Percentiles rank a stretch among this genome's conserved stretches.
These are phyloP conservation scores for Pheosia gnoma DNA, from an alignment of 2,888 invertebrate genomes.

Conservation along the genomic window DNA sequence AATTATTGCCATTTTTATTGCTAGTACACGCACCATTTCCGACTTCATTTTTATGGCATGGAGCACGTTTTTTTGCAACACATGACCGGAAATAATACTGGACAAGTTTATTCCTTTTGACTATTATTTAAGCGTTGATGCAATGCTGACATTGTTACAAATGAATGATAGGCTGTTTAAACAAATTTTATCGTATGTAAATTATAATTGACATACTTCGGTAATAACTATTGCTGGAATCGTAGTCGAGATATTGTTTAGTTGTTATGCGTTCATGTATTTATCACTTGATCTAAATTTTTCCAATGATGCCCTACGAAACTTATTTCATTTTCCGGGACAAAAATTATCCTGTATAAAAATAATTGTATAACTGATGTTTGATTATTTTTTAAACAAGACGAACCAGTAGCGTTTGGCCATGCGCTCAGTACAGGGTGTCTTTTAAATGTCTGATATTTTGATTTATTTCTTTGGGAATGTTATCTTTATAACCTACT, in stretches of 20 bases:
- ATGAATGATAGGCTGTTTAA: neutral
- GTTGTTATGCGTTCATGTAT: neutral
- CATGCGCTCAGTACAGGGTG: no score
- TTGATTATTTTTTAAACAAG: no score
- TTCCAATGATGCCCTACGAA: neutral
- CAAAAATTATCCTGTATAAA: no score
- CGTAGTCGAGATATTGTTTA: neutral
- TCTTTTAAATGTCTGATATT: no score
- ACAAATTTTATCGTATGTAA: neutral
- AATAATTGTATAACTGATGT: no score
- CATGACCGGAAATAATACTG: neutral
- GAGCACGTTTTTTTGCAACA: constrained; percentile 26
- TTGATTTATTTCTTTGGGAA: no score
- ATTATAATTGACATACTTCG: neutral
- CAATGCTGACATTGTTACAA: neutral
- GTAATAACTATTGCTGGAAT: constrained; percentile 4
- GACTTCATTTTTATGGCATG: constrained; percentile 42
- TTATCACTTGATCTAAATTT: neutral
- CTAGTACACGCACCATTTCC: constrained; percentile 52
- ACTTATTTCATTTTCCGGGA: no score
- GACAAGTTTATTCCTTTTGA: neutral
- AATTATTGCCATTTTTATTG: constrained; percentile 70
- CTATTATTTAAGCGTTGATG: neutral
- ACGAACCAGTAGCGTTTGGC: no score
- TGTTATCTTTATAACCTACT: no score